Base-by-base conservation (phyloP, 2,797 vertebrate genomes). In the Gouania willdenowi region DNA sequence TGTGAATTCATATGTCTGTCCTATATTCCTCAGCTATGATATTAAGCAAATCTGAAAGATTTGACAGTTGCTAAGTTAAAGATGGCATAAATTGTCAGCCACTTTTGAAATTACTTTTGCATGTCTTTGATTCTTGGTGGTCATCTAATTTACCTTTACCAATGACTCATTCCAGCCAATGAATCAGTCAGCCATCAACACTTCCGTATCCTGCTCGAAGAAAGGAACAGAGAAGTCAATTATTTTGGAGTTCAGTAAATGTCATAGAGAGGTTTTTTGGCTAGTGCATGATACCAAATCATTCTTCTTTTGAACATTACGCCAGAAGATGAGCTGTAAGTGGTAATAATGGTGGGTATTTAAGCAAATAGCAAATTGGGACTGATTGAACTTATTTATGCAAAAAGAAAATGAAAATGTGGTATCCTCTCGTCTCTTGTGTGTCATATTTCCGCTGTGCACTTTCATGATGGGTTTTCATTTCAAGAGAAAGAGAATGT, bases 281-380 rank as follows among this genome's bases (percentile, higher is more conserved):
- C 5, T 20, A 3, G 12, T 34, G 11, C 14, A 14, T 39, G 26
- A 33, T 52, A 15, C 14, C 13, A 46, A 29, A 43, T 45, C 5
- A 21, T 11, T 22, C 18, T 36, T 20, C n/a, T 51, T 27, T 22
- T 19, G 6, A 37, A 6, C 21, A 8, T 36, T 36, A 26, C 40
- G 26, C 15, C 16, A 8, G 10, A 31, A 45, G 39, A 35, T 22
- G 2, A 32, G 13, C 16, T 32, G 5, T 32, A 33, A 68, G 26
- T 53, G 50, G n/a, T 19, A 14, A 5, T 58, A 45, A 42, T 44
- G 10, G 18, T 14, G 5, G 7, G 14, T 41, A 15, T 41, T 30
- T 6, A 19, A 12, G 21, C 22, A 41, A 31, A 59, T 7, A 8
- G n/a, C 1, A n/a, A n/a, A 37, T 41, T 11, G 22, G 28, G 27